Conservation (phyloP, 2,888 invertebrate species). For the Limnephilus auricula region DNA sequence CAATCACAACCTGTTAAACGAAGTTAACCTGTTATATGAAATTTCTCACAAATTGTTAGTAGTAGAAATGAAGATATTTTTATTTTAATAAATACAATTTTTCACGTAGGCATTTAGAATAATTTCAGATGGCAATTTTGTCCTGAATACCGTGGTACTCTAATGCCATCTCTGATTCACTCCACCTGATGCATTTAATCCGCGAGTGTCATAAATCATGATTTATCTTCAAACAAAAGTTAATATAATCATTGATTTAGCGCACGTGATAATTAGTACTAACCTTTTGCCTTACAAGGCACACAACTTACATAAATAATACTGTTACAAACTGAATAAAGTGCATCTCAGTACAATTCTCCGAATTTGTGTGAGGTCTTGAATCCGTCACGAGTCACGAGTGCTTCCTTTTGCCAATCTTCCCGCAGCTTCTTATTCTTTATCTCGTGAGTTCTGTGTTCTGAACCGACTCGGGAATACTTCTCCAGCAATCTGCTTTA, state of each 20-base stretch:
- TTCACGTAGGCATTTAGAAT: neutral
- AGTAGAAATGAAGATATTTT: too few species aligned
- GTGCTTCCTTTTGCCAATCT: neutral
- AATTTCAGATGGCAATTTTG: neutral
- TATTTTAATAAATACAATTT: too few species aligned
- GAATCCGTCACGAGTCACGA: neutral
- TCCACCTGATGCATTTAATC: neutral
- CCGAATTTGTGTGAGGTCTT: neutral
- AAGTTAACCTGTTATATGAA: too few species aligned
- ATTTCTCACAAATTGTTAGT: too few species aligned
- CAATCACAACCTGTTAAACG: too few species aligned
- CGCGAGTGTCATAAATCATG: neutral
- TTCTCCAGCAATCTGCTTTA: constrained; percentile 9
- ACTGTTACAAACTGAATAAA: neutral
- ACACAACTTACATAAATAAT: neutral
- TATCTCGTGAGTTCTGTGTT: neutral
- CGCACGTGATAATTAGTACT: neutral
- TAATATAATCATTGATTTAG: neutral
- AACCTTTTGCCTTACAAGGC: neutral
- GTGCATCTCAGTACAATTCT: neutral
- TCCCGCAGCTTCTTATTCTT: neutral
- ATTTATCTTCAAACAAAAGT: neutral
- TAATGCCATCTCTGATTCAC: neutral
- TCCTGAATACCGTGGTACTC: neutral
- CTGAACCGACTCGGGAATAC: neutral